These are phyloP conservation scores for Alexandromys fortis DNA, from an alignment of 2,113 vertebrate genomes.

Conservation along the genomic window DNA sequence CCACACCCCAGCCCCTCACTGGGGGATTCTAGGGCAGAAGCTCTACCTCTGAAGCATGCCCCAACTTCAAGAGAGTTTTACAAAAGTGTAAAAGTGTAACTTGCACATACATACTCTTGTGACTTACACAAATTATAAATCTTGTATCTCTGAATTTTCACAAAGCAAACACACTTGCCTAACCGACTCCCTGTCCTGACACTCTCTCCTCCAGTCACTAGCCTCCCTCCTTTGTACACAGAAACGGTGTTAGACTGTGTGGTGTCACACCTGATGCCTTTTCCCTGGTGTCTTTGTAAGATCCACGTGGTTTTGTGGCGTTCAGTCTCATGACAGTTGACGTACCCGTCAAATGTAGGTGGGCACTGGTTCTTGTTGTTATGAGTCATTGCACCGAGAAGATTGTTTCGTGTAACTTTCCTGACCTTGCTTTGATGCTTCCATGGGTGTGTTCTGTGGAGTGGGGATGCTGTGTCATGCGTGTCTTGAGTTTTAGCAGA, in stretches of 20 bases:
- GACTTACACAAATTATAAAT: not conserved
- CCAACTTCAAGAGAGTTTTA: not conserved
- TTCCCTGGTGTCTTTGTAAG: not conserved
- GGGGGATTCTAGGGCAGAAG: not conserved
- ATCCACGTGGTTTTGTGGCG: not conserved
- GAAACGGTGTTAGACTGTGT: not conserved
- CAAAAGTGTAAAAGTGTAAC: constrained; percentile 4
- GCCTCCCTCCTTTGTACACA: not conserved
- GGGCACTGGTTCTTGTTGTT: not conserved
- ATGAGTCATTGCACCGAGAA: not conserved
- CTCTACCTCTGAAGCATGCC: not conserved
- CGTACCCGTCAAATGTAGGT: not conserved
- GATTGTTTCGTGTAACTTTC: not conserved
- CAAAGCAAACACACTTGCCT: not conserved
- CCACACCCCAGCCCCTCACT: not conserved
- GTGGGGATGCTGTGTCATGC: not conserved
- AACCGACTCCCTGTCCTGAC: not conserved
- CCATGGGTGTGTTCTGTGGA: not conserved
- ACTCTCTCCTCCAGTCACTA: not conserved
- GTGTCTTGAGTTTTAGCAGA: not conserved
- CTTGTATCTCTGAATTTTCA: not conserved
- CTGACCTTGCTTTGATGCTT: not conserved
- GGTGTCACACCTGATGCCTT: not conserved
- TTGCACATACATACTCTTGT: not conserved
- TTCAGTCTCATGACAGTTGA: not conserved